Evolutionary conservation across 2,888 invertebrate genomes (phyloP).

Genomic region (Cephus sareptanus): DNA sequence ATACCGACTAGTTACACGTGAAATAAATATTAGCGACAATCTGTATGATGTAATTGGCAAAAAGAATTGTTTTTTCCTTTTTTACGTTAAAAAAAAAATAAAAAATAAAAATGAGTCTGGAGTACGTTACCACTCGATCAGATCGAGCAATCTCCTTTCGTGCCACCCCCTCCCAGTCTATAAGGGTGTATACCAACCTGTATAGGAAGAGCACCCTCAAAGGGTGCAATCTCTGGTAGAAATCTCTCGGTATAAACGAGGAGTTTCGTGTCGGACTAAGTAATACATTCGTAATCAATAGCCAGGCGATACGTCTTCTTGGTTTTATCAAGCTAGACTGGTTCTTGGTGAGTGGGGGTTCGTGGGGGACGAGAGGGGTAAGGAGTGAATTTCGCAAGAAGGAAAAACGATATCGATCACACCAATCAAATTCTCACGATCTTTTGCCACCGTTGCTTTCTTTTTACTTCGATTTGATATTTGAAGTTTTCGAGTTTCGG

Average conservation of each 20-base stretch:
- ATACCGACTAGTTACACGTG: too few relatives aligned
- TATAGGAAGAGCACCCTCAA: constrained; percentile 22
- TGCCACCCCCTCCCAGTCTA: background rate
- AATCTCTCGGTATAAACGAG: constrained; percentile 22
- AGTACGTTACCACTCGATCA: background rate
- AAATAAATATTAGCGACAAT: background rate
- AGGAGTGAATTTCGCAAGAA: background rate
- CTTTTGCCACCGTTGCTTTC: too few relatives aligned
- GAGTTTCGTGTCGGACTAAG: constrained; percentile 14
- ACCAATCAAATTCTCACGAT: too few relatives aligned
- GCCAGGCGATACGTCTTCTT: constrained; percentile 32
- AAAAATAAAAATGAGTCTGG: background rate
- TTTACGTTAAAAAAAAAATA: background rate
- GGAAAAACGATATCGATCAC: background rate
- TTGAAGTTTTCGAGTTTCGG: background rate
- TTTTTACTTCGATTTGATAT: background rate
- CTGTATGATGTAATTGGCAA: background rate
- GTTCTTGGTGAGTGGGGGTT: constrained; percentile 4
- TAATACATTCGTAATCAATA: constrained; percentile 42
- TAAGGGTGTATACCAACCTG: background rate
- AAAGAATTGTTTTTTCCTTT: background rate
- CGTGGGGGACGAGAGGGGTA: too few relatives aligned
- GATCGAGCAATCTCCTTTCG: background rate
- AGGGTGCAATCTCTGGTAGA: constrained; percentile 31
- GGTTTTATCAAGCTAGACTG: constrained; percentile 33